Conservation (phyloP, 2,113 vertebrate species). For the Nicator chloris region DNA sequence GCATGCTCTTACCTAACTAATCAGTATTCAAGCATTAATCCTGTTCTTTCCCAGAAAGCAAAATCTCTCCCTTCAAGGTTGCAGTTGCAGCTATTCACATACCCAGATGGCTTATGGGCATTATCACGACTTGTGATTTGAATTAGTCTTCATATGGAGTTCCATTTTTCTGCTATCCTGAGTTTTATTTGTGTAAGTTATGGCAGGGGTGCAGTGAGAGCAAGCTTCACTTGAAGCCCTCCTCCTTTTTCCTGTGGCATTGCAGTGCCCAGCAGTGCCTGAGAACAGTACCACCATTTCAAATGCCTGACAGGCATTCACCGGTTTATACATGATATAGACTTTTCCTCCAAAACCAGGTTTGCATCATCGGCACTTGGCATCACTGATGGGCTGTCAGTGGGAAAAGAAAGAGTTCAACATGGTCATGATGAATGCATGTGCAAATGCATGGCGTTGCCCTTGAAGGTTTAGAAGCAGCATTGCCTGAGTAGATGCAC, state of each 20-base stretch:
- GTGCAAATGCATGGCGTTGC: not conserved
- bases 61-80: not conserved
- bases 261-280: not conserved
- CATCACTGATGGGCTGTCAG: not conserved
- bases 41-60: not conserved
- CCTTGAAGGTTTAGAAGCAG: not conserved
- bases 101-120: not conserved
- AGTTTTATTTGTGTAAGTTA: not conserved
- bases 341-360: not conserved
- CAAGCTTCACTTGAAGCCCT: not conserved
- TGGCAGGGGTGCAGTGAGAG: not conserved
- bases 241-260: not conserved
- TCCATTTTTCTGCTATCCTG: not conserved
- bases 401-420: not conserved
- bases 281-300: not conserved
- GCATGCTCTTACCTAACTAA: not conserved
- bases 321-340: not conserved
- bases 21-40: not conserved
- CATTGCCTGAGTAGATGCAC: not conserved
- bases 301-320: not conserved
- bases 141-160: not conserved
- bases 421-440: not conserved
- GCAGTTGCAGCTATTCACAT: not conserved
- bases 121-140: not conserved
- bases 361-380: not conserved